These are phyloP conservation scores for Synergus japonicus DNA, from an alignment of 2,888 invertebrate species.

Conservation along the genomic window DNA sequence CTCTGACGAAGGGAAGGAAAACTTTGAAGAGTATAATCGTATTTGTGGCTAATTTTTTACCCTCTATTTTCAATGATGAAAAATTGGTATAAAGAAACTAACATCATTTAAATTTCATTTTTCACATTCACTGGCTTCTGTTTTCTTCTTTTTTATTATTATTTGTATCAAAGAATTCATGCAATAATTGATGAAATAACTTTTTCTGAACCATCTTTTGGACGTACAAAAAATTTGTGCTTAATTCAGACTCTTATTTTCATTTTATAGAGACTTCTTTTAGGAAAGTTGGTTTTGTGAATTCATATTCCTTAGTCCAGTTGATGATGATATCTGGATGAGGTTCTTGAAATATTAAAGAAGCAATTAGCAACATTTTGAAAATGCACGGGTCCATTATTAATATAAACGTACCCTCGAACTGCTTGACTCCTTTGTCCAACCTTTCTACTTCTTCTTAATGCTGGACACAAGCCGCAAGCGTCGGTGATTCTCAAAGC, in stretches of 20 bases:
- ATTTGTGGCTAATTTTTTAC: constrained; percentile 6
- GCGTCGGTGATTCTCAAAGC: constrained; percentile 57
- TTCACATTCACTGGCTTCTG: neutral
- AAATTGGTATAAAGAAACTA: neutral
- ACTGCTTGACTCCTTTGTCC: constrained; percentile 30
- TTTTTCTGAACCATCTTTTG: too few relatives aligned
- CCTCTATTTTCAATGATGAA: neutral
- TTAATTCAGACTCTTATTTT: neutral
- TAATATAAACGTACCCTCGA: constrained; percentile 36
- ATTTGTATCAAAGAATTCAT: neutral
- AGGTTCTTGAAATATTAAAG: constrained; percentile 34
- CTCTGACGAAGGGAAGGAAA: neutral
- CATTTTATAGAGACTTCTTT: neutral
- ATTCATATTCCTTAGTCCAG: neutral
- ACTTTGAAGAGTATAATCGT: neutral
- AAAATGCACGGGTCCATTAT: constrained; percentile 35
- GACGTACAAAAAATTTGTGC: too few relatives aligned
- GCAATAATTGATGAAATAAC: too few relatives aligned
- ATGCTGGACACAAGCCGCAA: constrained; percentile 61
- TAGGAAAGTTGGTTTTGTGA: neutral
- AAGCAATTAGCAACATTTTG: constrained; percentile 34
- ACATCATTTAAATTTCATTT: neutral
- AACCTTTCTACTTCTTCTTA: constrained; percentile 52
- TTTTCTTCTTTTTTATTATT: neutral
- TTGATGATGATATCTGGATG: constrained; percentile 34